Percentiles rank a stretch among this genome's conserved stretches.
Conservation (phyloP, 1,140 invertebrate genomes). For the Aphaenogaster rudis region DNA sequence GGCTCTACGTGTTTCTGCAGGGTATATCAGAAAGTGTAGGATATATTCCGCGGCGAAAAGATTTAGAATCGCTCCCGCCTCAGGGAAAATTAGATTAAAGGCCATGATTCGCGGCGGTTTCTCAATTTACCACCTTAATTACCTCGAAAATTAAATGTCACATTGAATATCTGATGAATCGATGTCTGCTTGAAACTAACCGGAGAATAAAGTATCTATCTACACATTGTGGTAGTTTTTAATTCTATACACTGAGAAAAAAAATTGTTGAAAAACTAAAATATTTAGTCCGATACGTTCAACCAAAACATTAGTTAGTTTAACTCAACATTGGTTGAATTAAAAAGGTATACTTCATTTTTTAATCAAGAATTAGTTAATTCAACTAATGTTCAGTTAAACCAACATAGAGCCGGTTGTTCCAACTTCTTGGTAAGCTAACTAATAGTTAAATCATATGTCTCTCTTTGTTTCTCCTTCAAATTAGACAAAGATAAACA, state of each 20-base stretch:
- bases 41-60: constrained; percentile 2
- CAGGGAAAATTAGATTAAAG: constrained; percentile 17
- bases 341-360: too few species aligned
- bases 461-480: too few species aligned
- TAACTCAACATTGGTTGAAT: too few species aligned
- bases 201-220: neutral
- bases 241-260: neutral
- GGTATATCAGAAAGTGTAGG: constrained; percentile 5
- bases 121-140: neutral
- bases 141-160: neutral
- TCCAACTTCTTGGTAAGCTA: too few species aligned
- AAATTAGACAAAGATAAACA: too few species aligned
- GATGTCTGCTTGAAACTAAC: neutral
- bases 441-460: too few species aligned
- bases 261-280: too few species aligned
- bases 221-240: neutral
- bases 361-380: too few species aligned
- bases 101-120: neutral
- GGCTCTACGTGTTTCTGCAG: constrained; percentile 37
- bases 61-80: neutral
- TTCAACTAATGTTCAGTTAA: too few species aligned
- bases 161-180: neutral
- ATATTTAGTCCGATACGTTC: too few species aligned
- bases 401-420: too few species aligned
- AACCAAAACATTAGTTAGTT: too few species aligned